phyloP scores from a whole-genome alignment of 2,797 vertebrate genomes.

The Lutjanus campechanus region DNA sequence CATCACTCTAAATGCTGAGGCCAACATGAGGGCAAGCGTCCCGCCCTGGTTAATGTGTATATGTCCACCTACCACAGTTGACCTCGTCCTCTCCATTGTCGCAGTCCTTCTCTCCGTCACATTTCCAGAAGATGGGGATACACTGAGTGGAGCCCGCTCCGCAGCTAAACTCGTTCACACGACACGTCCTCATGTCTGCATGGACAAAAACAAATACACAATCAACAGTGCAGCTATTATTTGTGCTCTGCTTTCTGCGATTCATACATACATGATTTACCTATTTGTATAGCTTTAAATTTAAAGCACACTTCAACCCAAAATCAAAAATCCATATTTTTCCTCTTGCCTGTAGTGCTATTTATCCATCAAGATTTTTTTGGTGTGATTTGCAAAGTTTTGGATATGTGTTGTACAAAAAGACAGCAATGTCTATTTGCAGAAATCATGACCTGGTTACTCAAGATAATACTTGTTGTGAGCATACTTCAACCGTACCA shows the following conservation, averaged over 20 bases:
- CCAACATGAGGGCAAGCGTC: not conserved
- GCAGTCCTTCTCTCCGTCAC: slow-evolving; percentile 97
- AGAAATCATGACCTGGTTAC: too few relatives aligned
- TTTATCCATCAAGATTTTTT: too few relatives aligned
- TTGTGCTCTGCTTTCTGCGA: not conserved
- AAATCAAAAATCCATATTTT: too few relatives aligned
- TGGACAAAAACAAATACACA: not conserved
- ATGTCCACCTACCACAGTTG: slow-evolving; percentile 92
- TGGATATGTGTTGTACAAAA: too few relatives aligned
- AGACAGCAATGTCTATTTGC: too few relatives aligned
- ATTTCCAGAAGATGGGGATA: slow-evolving; percentile 96
- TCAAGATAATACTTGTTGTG: too few relatives aligned
- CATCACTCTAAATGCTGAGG: not conserved
- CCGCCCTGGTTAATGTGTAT: too few relatives aligned
- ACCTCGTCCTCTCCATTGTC: slow-evolving; percentile 95
- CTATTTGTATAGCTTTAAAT: not conserved
- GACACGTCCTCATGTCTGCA: slow-evolving; percentile 94
- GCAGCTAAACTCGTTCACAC: slow-evolving; percentile 94
- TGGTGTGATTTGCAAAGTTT: too few relatives aligned
- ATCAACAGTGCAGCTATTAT: accelerated
- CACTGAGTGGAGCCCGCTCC: slow-evolving; percentile 93
- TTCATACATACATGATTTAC: not conserved
- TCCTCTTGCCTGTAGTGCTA: too few relatives aligned
- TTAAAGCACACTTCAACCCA: too few relatives aligned
- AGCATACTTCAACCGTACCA: too few relatives aligned